Percentiles rank a stretch among this genome's conserved stretches.
These are phyloP conservation scores for Gallinago paraguaiae DNA, from an alignment of 2,113 vertebrate species.

Conservation along the genomic window DNA sequence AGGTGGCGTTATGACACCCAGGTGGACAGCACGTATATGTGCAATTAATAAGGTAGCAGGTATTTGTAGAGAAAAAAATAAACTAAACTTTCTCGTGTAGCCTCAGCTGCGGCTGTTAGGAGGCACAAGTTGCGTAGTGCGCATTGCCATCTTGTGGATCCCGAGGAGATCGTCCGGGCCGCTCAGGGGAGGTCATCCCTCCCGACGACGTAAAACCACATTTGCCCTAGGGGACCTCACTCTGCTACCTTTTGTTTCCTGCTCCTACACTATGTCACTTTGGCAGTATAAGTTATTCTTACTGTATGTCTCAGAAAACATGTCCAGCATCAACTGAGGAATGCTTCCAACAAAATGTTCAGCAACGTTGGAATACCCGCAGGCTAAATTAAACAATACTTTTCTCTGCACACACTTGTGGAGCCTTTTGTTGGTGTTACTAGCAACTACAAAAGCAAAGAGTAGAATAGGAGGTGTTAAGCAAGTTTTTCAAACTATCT, in stretches of 20 bases:
- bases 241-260: no score
- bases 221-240: accelerated
- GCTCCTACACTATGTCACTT: accelerated
- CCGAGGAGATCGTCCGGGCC: background rate
- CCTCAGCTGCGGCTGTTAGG: accelerated
- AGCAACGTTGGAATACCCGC: background rate
- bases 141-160: slow-evolving; percentile 48
- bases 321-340: accelerated
- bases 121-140: background rate
- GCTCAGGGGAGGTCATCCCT: no score
- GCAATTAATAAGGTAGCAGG: background rate
- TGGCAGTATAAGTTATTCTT: accelerated
- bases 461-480: accelerated
- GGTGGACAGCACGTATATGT: no score
- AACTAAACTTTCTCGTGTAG: background rate
- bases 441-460: background rate
- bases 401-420: accelerated
- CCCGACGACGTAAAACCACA: background rate
- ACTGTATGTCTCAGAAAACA: accelerated
- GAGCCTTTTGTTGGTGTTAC: background rate
- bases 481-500: background rate
- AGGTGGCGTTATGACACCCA: background rate
- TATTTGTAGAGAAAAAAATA: background rate
- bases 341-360: background rate
- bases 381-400: background rate